Evolutionary conservation across 2,888 invertebrate genomes (phyloP).

Genomic region (Cantharis rustica): DNA sequence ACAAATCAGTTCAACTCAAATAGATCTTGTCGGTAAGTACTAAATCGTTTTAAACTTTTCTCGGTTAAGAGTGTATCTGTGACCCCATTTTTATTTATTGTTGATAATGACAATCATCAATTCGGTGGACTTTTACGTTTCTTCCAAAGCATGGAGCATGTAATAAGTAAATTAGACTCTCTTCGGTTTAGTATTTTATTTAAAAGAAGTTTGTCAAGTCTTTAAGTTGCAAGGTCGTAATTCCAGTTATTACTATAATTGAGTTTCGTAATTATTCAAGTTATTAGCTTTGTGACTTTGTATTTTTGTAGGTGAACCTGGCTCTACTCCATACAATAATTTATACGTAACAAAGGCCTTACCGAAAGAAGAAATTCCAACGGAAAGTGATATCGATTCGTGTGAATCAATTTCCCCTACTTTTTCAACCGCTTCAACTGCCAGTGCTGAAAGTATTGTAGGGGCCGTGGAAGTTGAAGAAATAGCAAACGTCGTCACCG

Average conservation of each 20-base stretch:
- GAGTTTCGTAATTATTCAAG: too few species aligned
- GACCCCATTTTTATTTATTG: too few species aligned
- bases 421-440: constrained; percentile 42
- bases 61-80: too few species aligned
- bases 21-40: constrained; percentile 18
- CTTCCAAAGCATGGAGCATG: too few species aligned
- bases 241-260: too few species aligned
- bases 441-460: constrained; percentile 33
- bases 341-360: constrained; percentile 49
- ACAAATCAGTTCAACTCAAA: constrained; percentile 11
- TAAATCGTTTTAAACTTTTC: not conserved
- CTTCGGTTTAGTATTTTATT: too few species aligned
- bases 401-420: constrained; percentile 49
- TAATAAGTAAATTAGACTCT: too few species aligned
- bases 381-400: constrained; percentile 36
- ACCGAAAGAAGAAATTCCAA: constrained; percentile 1
- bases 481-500: not conserved
- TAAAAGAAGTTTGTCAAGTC: too few species aligned
- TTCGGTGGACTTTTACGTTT: too few species aligned
- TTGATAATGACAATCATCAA: too few species aligned
- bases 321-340: constrained; percentile 56
- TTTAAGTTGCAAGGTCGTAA: too few species aligned
- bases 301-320: constrained; percentile 47
- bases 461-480: not conserved
- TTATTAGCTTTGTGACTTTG: not conserved